These are phyloP conservation scores for Hypotaenidia philippensis DNA, from an alignment of 2,797 vertebrate genomes.

Conservation along the genomic window DNA sequence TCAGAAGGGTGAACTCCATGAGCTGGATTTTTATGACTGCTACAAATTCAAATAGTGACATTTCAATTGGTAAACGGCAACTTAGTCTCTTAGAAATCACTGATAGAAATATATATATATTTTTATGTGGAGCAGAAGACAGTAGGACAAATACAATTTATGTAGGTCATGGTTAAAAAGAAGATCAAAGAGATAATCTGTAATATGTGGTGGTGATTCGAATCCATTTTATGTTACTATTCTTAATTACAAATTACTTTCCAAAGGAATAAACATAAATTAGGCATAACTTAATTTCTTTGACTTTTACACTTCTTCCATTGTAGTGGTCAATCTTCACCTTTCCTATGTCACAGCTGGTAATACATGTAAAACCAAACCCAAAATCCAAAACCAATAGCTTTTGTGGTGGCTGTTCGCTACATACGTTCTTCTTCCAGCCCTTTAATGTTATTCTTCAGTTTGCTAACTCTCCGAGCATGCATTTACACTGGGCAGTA, in stretches of 20 bases:
- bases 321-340: neutral
- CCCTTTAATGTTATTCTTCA: neutral
- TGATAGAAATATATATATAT: too few relatives aligned
- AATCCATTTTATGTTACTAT: neutral
- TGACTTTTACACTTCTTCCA: neutral
- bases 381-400: neutral
- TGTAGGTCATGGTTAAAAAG: neutral
- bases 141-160: neutral
- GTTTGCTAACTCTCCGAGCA: neutral
- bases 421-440: neutral
- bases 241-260: neutral
- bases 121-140: neutral
- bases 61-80: neutral
- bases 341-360: neutral
- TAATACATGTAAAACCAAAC: neutral
- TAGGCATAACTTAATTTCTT: neutral
- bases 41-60: neutral
- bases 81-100: neutral
- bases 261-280: neutral
- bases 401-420: neutral
- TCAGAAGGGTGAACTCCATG: neutral
- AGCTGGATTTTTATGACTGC: neutral
- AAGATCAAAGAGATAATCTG: neutral
- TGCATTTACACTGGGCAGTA: neutral
- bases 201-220: neutral